Evolutionary conservation across 1,140 invertebrate species (phyloP).

Genomic region (Pollicipes pollicipes): DNA sequence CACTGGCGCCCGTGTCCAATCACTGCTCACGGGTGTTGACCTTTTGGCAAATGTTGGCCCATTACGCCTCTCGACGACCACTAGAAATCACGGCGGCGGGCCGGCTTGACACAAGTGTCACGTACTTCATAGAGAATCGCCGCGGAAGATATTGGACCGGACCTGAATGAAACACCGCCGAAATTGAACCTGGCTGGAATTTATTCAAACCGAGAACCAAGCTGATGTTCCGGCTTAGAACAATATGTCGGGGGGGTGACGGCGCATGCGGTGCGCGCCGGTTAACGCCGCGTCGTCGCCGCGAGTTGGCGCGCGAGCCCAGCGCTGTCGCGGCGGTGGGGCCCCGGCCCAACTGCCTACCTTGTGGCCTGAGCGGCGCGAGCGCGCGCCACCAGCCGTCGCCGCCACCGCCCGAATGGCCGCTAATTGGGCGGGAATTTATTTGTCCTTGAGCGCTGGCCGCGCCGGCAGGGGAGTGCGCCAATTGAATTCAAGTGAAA

Average conservation of each 20-base stretch:
- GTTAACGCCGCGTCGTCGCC: no score
- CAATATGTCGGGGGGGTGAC: no score
- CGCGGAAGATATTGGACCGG: neutral
- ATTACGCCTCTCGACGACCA: neutral
- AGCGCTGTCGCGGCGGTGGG: no score
- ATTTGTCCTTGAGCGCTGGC: neutral
- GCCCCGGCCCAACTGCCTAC: no score
- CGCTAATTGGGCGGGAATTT: neutral
- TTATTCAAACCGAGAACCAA: neutral
- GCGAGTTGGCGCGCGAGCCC: no score
- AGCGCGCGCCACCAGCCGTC: neutral
- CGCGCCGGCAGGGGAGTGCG: neutral
- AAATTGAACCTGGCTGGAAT: neutral
- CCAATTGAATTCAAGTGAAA: neutral
- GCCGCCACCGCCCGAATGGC: neutral
- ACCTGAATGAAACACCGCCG: neutral
- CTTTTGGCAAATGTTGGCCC: constrained; percentile 1
- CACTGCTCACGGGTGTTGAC: neutral
- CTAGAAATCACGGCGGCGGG: neutral
- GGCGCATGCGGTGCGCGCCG: no score
- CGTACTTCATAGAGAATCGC: neutral
- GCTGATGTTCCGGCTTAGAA: neutral
- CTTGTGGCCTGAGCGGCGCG: neutral
- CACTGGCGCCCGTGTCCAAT: no score
- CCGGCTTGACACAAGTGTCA: neutral